Evolutionary conservation across 2,113 vertebrate genomes (phyloP).

Genomic region (Gobiocypris rarus): DNA sequence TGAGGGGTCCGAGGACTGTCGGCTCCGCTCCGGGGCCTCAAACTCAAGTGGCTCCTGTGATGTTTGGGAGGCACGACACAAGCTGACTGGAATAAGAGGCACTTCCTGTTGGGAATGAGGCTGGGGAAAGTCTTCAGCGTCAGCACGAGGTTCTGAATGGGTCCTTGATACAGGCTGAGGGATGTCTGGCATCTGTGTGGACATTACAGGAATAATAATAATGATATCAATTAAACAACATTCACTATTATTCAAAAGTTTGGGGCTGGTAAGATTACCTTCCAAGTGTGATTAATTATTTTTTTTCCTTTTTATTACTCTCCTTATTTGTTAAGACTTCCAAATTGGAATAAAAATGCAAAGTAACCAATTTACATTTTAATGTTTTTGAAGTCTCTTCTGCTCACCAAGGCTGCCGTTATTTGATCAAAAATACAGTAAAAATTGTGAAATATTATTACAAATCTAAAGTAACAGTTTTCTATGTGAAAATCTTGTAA

Average conservation of each 20-base stretch:
- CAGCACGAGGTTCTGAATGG: slow-evolving; percentile 16
- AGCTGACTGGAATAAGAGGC: not conserved
- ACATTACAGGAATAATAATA: slow-evolving; percentile 2
- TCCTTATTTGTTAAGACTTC: too few species aligned
- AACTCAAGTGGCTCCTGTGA: slow-evolving; percentile 6
- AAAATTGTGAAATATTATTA: too few species aligned
- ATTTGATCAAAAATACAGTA: not conserved
- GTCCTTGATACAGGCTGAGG: not conserved
- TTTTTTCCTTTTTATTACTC: too few species aligned
- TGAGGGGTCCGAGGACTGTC: not conserved
- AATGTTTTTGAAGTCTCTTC: not conserved
- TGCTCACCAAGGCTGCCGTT: not conserved
- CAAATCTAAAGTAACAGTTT: not conserved
- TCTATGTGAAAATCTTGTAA: not conserved
- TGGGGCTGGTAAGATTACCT: too few species aligned
- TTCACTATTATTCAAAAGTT: not conserved
- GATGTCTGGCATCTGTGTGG: slow-evolving; percentile 10
- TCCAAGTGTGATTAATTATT: too few species aligned
- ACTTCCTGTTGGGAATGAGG: not conserved
- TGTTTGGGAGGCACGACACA: not conserved
- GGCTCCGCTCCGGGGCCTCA: not conserved
- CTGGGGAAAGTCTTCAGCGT: not conserved
- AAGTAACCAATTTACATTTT: too few species aligned
- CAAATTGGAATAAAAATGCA: too few species aligned
- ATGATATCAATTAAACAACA: not conserved